phyloP scores from a whole-genome alignment of 64 coral and sea anemone species.

The Cladopsammia gracilis region DNA sequence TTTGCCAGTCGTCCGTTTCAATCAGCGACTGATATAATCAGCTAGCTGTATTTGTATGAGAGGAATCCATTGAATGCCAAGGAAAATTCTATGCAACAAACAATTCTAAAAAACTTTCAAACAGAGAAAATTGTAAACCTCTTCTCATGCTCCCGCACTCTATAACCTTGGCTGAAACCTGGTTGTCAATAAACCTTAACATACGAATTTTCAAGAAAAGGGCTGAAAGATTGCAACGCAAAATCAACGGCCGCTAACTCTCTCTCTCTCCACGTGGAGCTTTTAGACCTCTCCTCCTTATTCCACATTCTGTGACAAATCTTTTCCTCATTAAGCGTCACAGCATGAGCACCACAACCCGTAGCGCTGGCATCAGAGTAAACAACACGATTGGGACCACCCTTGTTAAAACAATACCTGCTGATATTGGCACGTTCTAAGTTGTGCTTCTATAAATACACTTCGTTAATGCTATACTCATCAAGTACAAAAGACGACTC shows the following conservation, averaged over 20 bases:
- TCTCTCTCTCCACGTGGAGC: background rate
- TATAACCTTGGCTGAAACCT: background rate
- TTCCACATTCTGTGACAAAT: background rate
- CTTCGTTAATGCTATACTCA: background rate
- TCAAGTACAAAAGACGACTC: too few species aligned
- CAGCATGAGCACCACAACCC: background rate
- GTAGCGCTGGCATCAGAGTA: background rate
- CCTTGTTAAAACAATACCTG: background rate
- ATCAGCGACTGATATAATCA: background rate
- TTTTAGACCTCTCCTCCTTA: background rate
- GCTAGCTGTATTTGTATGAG: background rate
- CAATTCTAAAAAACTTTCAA: background rate
- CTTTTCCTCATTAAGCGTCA: background rate
- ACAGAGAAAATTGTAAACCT: background rate
- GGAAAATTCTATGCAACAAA: background rate
- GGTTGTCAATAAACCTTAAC: background rate
- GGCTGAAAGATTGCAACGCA: background rate
- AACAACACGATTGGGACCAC: background rate
- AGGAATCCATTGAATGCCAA: slow-evolving; percentile 15
- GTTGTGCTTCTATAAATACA: background rate
- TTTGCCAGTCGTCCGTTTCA: slow-evolving; percentile 49
- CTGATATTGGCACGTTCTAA: background rate
- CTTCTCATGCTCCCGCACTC: background rate
- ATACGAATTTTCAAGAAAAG: background rate
- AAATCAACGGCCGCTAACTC: background rate